These are phyloP conservation scores for Phalanger gymnotis DNA, from an alignment of 2,797 vertebrate species.

Conservation along the genomic window DNA sequence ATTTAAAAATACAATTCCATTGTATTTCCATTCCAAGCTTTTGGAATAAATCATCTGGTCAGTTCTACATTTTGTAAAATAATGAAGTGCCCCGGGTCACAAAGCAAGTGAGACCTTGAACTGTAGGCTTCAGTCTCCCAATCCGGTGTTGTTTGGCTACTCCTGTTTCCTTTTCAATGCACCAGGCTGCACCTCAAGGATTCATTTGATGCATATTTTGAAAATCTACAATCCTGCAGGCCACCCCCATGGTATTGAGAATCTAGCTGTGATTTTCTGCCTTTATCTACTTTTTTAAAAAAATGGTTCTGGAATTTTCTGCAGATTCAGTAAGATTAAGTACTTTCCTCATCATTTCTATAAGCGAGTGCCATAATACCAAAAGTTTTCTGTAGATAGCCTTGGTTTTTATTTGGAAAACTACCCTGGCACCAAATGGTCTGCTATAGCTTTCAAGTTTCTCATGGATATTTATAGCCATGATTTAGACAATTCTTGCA, in stretches of 20 bases:
- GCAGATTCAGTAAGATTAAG: neutral
- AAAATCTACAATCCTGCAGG: neutral
- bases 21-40: neutral
- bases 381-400: too few species aligned
- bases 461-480: too few species aligned
- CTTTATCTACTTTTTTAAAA: neutral
- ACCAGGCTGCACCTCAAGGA: neutral
- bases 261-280: neutral
- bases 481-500: too few species aligned
- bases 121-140: neutral
- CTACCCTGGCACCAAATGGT: too few species aligned
- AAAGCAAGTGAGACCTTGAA: neutral
- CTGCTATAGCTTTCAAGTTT: too few species aligned
- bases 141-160: neutral
- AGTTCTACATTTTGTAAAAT: neutral
- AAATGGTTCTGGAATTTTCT: neutral
- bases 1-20: neutral
- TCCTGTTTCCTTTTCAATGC: neutral
- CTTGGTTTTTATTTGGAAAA: too few species aligned
- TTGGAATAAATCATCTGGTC: neutral
- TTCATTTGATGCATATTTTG: neutral
- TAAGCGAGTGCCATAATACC: too few species aligned
- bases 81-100: neutral
- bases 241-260: neutral
- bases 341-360: too few species aligned